Conservation (phyloP, 2,888 invertebrate species). For the Folsomia candida region DNA sequence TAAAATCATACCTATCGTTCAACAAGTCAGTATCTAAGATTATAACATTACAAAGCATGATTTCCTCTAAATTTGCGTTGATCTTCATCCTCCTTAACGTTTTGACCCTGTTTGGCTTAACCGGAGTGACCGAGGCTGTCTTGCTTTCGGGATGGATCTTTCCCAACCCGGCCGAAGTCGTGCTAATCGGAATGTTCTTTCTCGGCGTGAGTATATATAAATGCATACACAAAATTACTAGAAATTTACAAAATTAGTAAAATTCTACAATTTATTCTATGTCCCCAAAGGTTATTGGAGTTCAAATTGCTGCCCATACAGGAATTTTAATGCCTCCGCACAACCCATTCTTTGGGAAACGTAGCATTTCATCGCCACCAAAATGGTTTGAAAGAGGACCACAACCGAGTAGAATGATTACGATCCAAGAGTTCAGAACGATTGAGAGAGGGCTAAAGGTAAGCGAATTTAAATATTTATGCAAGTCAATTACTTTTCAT, state of each 20-base stretch:
- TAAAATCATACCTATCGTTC: not conserved
- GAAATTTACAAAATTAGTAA: not conserved
- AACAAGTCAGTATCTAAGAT: not conserved
- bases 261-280: not conserved
- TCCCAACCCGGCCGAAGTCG: not conserved
- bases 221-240: not conserved
- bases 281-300: not conserved
- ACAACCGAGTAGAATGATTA: not conserved
- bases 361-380: not conserved
- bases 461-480: slow-evolving; percentile 10
- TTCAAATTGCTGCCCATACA: not conserved
- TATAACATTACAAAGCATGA: too few species aligned
- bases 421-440: slow-evolving; percentile 1
- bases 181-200: not conserved
- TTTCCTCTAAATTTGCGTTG: too few species aligned
- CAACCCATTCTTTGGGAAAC: not conserved
- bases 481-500: not conserved
- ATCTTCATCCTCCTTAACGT: too few species aligned
- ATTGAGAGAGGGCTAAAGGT: slow-evolving; percentile 34
- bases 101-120: too few species aligned
- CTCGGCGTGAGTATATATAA: not conserved
- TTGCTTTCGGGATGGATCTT: not conserved
- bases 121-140: too few species aligned
- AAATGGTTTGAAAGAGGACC: not conserved
- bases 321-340: not conserved